Conservation (phyloP, 2,888 invertebrate genomes). For the Agonopterix subpropinquella region DNA sequence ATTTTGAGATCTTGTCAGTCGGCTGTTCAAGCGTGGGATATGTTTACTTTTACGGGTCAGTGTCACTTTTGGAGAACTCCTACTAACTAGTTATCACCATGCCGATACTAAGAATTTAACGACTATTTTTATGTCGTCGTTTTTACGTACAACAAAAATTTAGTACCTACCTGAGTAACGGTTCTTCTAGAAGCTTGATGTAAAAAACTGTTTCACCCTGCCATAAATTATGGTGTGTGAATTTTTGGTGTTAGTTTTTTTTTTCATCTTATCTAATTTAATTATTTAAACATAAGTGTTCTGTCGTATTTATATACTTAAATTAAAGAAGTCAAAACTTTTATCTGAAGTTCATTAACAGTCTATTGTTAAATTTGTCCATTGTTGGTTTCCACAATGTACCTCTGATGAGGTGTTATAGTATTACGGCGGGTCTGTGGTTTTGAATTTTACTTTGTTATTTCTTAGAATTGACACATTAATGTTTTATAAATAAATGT, state of each 20-base stretch:
- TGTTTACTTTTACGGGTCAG: conserved; percentile 38
- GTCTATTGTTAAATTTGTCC: conserved; percentile 32
- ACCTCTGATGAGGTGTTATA: conserved; percentile 24
- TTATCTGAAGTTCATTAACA: conserved; percentile 31
- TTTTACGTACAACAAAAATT: background rate
- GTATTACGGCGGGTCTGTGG: background rate
- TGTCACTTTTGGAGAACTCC: conserved; percentile 40
- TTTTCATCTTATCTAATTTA: background rate
- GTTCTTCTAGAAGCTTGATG: too few species aligned
- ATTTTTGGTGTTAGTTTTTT: background rate
- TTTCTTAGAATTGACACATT: background rate
- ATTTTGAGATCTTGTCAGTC: background rate
- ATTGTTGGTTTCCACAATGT: conserved; percentile 37
- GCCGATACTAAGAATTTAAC: conserved; percentile 8
- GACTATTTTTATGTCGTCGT: background rate
- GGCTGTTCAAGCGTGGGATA: conserved; percentile 5
- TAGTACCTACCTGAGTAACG: too few species aligned
- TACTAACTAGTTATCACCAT: conserved; percentile 26
- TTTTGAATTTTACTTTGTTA: background rate
- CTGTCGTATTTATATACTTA: conserved; percentile 7
- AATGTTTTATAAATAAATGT: too few species aligned
- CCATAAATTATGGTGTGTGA: too few species aligned
- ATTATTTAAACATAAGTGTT: background rate
- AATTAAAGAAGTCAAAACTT: conserved; percentile 17
- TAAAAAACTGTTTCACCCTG: too few species aligned